These are phyloP conservation scores for Pagrus major DNA, from an alignment of 2,113 vertebrate genomes.

Conservation along the genomic window DNA sequence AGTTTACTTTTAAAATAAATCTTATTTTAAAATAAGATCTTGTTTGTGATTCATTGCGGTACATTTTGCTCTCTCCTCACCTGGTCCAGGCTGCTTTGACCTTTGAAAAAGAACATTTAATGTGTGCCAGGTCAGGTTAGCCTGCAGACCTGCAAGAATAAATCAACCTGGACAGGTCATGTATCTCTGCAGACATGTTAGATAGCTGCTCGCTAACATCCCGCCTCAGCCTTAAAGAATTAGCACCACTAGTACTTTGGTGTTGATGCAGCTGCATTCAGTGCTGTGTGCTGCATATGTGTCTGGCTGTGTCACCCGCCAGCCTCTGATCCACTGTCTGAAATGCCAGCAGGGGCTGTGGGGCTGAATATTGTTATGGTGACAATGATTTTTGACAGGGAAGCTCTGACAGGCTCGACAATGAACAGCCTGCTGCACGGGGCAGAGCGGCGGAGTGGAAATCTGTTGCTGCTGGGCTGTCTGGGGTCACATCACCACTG, in stretches of 20 bases:
- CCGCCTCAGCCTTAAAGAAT: slow-evolving; percentile 12
- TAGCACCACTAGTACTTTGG: not conserved
- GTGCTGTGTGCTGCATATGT: slow-evolving; percentile 21
- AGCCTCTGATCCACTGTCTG: slow-evolving; percentile 54
- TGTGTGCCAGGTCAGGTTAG: slow-evolving; percentile 12
- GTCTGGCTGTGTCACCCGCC: slow-evolving; percentile 24
- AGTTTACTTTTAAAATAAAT: no score
- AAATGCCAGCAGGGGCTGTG: slow-evolving; percentile 52
- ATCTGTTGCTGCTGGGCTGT: slow-evolving; percentile 52
- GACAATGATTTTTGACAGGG: slow-evolving; percentile 69
- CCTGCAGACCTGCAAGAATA: slow-evolving; percentile 1
- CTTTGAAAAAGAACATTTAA: slow-evolving; percentile 34
- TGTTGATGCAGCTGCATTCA: slow-evolving; percentile 23
- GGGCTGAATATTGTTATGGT: slow-evolving; percentile 58
- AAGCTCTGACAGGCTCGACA: slow-evolving; percentile 67
- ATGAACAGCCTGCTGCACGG: slow-evolving; percentile 61
- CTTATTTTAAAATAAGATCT: no score
- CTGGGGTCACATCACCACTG: slow-evolving; percentile 46
- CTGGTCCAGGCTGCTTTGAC: slow-evolving; percentile 10
- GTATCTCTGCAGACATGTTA: not conserved
- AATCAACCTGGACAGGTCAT: not conserved
- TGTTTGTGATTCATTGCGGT: not conserved
- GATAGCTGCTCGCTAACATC: not conserved
- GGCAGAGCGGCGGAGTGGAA: slow-evolving; percentile 49
- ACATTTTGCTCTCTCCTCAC: not conserved